Base-by-base conservation (phyloP, 1,140 invertebrate genomes). In the Homalodisca vitripennis region DNA sequence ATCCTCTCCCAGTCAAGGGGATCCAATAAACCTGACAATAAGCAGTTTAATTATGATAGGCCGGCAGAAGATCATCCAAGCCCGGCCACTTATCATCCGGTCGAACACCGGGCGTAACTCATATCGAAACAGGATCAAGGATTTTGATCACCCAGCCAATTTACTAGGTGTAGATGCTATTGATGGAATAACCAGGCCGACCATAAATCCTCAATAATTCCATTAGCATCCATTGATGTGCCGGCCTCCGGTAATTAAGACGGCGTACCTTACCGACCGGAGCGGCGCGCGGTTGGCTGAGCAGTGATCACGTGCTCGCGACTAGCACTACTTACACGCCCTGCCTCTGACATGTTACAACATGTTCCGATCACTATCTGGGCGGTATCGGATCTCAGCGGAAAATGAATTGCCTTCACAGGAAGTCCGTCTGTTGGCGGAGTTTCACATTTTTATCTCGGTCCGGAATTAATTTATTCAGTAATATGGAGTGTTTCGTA, bases 141-240 rank as follows among this genome's bases (percentile, higher is more conserved):
- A 29, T 24, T 51, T 27, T 12, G 48, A 53, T 53, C 48, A 53
- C 13, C 22, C 3, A 22, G 24, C 55, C 55, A 60, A 60, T 60
- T 60, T 60, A 60, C 55, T 60, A 60, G 55, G 55, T 60, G 55
- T 60, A 60, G 55, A 60, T 60, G 22, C 55, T 60, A 60, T 60
- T 60, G 55, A 60, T 60, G 55, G 55, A 60, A 60, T 60, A 60
- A 60, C 6, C 55, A 30, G 55, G 24, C 2, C 10, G 27, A n/a
- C 27, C 26, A 60, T 60, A 60, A 60, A 60, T 60, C 55, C 22
- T 60, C 24, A 10, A 30, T 60, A 60, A 60, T 60, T 60, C 55
- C 55, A 60, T 60, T 60, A 60, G 55, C 14, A n/a, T 6, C n/a
- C 48, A 51, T 51, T 51, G 48, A 51, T 20, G 48, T 51, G 48